phyloP scores from a whole-genome alignment of 2,888 invertebrate genomes.

The Drymonia ruficornis region DNA sequence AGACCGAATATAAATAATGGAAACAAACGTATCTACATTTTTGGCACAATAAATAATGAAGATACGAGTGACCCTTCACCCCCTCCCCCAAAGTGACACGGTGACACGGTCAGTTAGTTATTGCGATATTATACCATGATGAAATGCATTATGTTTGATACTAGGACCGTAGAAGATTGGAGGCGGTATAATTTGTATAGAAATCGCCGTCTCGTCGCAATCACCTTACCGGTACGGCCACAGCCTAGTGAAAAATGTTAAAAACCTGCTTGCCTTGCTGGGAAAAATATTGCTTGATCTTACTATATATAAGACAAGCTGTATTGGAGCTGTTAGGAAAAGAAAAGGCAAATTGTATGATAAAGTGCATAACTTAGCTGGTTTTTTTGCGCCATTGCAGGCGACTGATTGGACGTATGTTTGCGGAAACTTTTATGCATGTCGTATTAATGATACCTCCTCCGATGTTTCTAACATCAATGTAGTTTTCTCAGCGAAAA shows the following conservation, averaged over 20 bases:
- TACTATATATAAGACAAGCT: neutral
- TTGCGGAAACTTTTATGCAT: too few relatives aligned
- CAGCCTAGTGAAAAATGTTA: too few relatives aligned
- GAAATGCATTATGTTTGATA: slow-evolving; percentile 43
- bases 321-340: too few relatives aligned
- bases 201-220: too few relatives aligned
- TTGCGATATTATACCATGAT: slow-evolving; percentile 51
- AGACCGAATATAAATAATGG: neutral
- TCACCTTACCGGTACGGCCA: too few relatives aligned
- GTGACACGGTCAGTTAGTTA: slow-evolving; percentile 48
- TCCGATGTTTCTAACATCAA: slow-evolving; percentile 20
- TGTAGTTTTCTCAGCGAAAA: slow-evolving; percentile 29
- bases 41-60: slow-evolving; percentile 9
- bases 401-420: too few relatives aligned
- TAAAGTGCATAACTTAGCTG: too few relatives aligned
- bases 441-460: slow-evolving; percentile 9
- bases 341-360: too few relatives aligned
- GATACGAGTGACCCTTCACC: slow-evolving; percentile 12
- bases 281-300: too few relatives aligned
- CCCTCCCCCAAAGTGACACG: slow-evolving; percentile 30
- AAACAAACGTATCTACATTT: neutral
- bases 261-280: too few relatives aligned
- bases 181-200: slow-evolving; percentile 22
- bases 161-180: slow-evolving; percentile 21
- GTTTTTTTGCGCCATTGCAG: too few relatives aligned